These are phyloP conservation scores for Peromyscus attwateri DNA, from an alignment of 2,797 vertebrate genomes.

Conservation along the genomic window DNA sequence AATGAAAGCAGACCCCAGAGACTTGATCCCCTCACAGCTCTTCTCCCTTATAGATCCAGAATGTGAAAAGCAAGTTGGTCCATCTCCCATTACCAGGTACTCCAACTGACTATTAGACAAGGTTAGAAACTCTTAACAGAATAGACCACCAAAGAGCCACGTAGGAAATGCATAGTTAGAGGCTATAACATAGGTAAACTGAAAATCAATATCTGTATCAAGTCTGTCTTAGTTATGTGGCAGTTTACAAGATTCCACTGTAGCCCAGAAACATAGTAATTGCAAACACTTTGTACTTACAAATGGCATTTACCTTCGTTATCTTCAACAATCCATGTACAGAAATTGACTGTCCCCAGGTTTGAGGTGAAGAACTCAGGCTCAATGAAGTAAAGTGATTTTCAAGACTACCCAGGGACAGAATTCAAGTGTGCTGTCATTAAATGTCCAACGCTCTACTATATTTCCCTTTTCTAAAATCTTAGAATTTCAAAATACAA, in stretches of 20 bases:
- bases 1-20: neutral
- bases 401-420: neutral
- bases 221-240: neutral
- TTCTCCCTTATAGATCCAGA: neutral
- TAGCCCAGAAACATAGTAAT: slow-evolving; percentile 25
- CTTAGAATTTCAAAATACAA: slow-evolving; percentile 14
- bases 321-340: neutral
- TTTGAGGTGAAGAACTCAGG: neutral
- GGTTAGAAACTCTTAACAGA: neutral
- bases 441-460: neutral
- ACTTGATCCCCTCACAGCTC: neutral
- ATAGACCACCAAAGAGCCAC: neutral
- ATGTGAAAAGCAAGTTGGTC: neutral
- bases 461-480: neutral
- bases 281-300: neutral
- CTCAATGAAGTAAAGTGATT: neutral
- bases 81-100: neutral
- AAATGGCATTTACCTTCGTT: neutral
- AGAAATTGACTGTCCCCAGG: neutral
- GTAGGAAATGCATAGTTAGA: neutral
- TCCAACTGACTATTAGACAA: neutral
- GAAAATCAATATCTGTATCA: neutral
- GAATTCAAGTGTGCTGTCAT: neutral
- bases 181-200: neutral
- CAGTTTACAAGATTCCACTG: neutral